A percentile compares a stretch with the other conserved stretches of the same genome.
Conservation (phyloP, 2,888 invertebrate genomes). For the Pardosa pseudoannulata region DNA sequence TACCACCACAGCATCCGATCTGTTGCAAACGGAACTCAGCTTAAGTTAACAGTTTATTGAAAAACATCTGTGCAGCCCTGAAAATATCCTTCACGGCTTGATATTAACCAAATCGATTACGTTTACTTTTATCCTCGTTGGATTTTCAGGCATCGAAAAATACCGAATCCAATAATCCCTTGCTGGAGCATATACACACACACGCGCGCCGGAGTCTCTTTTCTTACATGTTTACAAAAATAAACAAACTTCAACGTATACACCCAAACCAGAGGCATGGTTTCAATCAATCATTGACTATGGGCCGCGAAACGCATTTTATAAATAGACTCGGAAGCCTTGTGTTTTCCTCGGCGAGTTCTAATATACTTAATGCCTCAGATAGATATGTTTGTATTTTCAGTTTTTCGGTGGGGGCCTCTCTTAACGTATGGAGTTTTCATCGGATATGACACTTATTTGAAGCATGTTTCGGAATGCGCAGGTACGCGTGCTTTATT, state of each 20-base stretch:
- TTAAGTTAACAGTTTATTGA: background rate
- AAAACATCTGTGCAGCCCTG: background rate
- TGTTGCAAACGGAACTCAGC: background rate
- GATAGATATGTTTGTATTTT: slow-evolving; percentile 16
- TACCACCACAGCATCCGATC: background rate
- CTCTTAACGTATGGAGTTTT: slow-evolving; percentile 13
- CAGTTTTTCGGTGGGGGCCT: background rate
- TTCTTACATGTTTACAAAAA: slow-evolving; percentile 18
- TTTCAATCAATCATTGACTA: slow-evolving; percentile 44
- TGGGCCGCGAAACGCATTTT: slow-evolving; percentile 30
- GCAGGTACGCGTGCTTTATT: background rate
- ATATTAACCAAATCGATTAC: slow-evolving; percentile 17
- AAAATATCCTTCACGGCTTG: background rate
- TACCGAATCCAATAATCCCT: slow-evolving; percentile 23
- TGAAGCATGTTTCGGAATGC: background rate
- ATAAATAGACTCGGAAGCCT: slow-evolving; percentile 28
- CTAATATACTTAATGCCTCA: slow-evolving; percentile 57
- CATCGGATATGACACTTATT: slow-evolving; percentile 22
- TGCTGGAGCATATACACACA: background rate
- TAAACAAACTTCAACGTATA: slow-evolving; percentile 12
- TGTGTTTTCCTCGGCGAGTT: slow-evolving; percentile 10
- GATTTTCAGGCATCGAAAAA: slow-evolving; percentile 17
- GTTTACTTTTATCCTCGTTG: background rate
- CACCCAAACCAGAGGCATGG: slow-evolving; percentile 36
- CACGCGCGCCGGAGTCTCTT: no score